Evolutionary conservation across 2,113 vertebrate genomes (phyloP).

Genomic region (Cnemophilus loriae): DNA sequence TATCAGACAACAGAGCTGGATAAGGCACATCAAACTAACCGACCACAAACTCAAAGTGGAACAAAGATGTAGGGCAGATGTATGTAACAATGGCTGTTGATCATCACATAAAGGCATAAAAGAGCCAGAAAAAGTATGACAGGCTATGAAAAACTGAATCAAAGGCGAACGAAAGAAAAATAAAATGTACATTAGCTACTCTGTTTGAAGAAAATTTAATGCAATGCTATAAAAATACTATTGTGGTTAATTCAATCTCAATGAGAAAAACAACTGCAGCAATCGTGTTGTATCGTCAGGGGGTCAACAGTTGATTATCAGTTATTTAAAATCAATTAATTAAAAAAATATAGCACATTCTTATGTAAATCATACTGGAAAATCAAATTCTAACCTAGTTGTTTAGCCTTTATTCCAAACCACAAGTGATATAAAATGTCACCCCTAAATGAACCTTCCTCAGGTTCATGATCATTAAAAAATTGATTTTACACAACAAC

Average conservation of each 20-base stretch:
- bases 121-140: neutral
- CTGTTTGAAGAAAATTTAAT: neutral
- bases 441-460: neutral
- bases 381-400: neutral
- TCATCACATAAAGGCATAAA: neutral
- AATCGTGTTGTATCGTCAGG: accelerated
- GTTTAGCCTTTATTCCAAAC: neutral
- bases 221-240: neutral
- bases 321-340: neutral
- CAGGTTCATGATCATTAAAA: neutral
- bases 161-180: neutral
- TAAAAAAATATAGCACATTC: neutral
- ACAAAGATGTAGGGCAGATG: neutral
- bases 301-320: neutral
- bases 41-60: neutral
- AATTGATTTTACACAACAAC: neutral
- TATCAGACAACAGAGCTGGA: neutral
- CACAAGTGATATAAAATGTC: neutral
- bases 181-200: neutral
- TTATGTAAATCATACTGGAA: neutral
- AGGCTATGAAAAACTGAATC: neutral
- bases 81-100: neutral
- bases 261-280: neutral
- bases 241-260: neutral
- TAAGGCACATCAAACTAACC: neutral